Percentiles rank a stretch among this genome's conserved stretches.
These are phyloP conservation scores for Glaucomys volans DNA, from an alignment of 2,113 vertebrate species.

Conservation along the genomic window DNA sequence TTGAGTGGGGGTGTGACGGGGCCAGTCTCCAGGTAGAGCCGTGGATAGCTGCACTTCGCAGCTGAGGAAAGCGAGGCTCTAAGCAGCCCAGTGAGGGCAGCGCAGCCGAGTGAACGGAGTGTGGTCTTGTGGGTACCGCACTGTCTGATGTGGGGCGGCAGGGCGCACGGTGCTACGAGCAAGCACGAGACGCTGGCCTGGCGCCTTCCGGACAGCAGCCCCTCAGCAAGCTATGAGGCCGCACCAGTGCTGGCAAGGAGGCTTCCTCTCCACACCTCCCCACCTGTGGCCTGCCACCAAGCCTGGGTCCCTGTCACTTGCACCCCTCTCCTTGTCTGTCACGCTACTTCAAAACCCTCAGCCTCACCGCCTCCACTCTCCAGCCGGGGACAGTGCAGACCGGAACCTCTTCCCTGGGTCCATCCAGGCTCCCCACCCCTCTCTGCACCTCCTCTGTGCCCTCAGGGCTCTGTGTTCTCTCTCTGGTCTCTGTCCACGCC, in stretches of 20 bases:
- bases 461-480: neutral
- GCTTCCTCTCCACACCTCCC: neutral
- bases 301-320: neutral
- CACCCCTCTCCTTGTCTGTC: neutral
- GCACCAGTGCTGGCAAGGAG: neutral
- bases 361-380: neutral
- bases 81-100: neutral
- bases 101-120: neutral
- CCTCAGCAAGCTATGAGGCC: no score
- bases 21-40: neutral
- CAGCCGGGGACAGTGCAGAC: neutral
- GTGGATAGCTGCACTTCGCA: neutral
- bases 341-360: neutral
- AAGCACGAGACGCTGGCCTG: no score
- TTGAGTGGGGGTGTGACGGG: accelerated
- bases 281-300: neutral
- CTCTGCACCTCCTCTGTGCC: neutral
- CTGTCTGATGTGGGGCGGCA: neutral
- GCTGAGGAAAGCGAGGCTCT: neutral
- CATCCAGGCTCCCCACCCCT: neutral
- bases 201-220: neutral
- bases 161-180: neutral
- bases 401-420: neutral
- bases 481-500: neutral
- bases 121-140: no score